Evolutionary conservation across 2,888 invertebrate genomes (phyloP), one percentile per base, ranked within the genome.

Genomic region (Rugalucina vietnamica): DNA sequence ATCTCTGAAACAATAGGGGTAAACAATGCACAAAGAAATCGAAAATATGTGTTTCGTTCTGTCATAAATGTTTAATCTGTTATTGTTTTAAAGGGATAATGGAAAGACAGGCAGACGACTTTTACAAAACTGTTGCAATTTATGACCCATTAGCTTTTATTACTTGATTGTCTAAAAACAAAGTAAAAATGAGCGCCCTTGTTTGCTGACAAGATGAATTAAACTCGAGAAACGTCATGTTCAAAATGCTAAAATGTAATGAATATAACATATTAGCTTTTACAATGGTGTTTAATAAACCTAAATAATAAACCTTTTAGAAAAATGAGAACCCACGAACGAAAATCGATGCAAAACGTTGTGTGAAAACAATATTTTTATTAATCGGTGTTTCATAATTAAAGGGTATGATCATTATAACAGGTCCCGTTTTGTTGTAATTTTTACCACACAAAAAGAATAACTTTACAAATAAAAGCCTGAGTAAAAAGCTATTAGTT

Each of bases 341-440:
- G 34, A 65, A 65, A 65, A 65, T 34, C 32, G 32, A 32, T 65
- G 32, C 32, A 57, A 65, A 65, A 21, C 65, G 65, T 34, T 34
- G 65, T 34, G 21, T 32, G 65, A 65, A 65, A 65, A 65, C 65
- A 65, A 34, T 18, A 34, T 34, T 65, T 65, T 34, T 34, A 65
- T 65, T 65, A 65, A 65, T 65, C 27, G 14, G 65, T 34, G 12
- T 65, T 65, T 65, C 65, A 65, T 87, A 87, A 87, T 87, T 87
- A 87, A 82, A 87, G 80, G 76, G 84, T 75, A 60, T 34, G 77
- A 32, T 76, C 49, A 34, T 57, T 57, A 70, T 81, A 86, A 83
- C 80, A 77, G 76, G 77, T 72, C 60, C 32, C 71, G 43, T 50
- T 75, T 60, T 54, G 71, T 80, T 65, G 84, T 87, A 84, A 84